phyloP scores from a whole-genome alignment of 2,797 vertebrate genomes.

The Cirrhinus molitorella region DNA sequence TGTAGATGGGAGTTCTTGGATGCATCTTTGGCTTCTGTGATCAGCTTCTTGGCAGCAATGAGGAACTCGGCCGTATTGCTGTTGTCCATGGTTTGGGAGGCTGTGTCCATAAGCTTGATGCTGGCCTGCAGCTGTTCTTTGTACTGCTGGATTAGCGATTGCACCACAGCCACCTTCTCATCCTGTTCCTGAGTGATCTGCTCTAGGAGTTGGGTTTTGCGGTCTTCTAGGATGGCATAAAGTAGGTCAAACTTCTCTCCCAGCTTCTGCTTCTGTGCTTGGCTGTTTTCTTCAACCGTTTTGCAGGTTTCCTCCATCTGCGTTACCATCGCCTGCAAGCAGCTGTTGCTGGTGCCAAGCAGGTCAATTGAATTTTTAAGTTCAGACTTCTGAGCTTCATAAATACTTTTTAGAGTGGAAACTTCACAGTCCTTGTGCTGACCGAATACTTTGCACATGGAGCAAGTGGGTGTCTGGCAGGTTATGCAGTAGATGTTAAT shows the following conservation, averaged over 20 bases:
- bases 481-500: constrained; percentile 93
- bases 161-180: constrained; percentile 77
- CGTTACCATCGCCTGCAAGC: constrained; percentile 79
- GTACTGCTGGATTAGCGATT: constrained; percentile 78
- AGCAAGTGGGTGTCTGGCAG: constrained; percentile 89
- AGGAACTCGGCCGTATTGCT: constrained; percentile 81
- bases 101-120: constrained; percentile 81
- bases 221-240: constrained; percentile 83
- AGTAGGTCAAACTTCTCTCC: constrained; percentile 83
- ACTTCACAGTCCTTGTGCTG: constrained; percentile 91
- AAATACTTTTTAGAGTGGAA: constrained; percentile 81
- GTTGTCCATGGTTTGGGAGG: constrained; percentile 82
- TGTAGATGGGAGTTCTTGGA: constrained; percentile 77
- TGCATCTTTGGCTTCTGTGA: constrained; percentile 73
- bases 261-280: constrained; percentile 79
- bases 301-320: constrained; percentile 86
- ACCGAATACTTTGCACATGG: constrained; percentile 94
- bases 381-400: constrained; percentile 87
- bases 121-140: constrained; percentile 82
- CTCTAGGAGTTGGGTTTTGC: constrained; percentile 81
- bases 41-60: constrained; percentile 69
- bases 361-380: constrained; percentile 87
- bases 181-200: constrained; percentile 79
- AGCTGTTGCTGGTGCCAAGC: constrained; percentile 84
- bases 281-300: constrained; percentile 83